A percentile compares a stretch with the other conserved stretches of the same genome.
Evolutionary conservation across 2,113 vertebrate genomes (phyloP).

Genomic region (Stegostoma tigrinum): DNA sequence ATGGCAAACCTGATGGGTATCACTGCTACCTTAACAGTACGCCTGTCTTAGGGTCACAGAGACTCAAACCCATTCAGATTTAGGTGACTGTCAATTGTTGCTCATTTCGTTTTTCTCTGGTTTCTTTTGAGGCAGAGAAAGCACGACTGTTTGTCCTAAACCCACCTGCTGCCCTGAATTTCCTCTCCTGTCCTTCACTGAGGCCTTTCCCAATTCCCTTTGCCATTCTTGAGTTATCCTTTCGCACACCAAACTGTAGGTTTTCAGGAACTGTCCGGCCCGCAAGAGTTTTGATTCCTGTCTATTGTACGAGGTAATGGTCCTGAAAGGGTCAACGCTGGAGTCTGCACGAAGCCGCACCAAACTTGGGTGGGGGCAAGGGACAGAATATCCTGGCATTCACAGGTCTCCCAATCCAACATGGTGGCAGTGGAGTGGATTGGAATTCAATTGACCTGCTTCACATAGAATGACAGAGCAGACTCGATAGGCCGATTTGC

Average conservation of each 20-base stretch:
- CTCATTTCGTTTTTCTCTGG: not conserved
- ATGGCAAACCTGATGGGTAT: not conserved
- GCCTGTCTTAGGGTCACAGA: not conserved
- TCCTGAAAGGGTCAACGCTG: no score
- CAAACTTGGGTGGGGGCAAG: no score
- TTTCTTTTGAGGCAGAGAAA: not conserved
- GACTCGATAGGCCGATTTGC: no score
- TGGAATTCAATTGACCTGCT: no score
- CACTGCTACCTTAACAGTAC: no score
- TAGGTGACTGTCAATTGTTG: not conserved
- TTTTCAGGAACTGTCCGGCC: not conserved
- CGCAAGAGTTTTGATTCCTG: not conserved
- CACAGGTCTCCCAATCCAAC: no score
- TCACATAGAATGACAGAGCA: no score
- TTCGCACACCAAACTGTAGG: not conserved
- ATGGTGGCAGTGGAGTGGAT: no score
- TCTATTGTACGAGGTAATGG: no score
- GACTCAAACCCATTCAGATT: not conserved
- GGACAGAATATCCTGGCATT: no score
- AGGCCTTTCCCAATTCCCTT: not conserved
- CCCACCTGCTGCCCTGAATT: not conserved
- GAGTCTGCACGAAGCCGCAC: no score
- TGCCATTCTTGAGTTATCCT: not conserved
- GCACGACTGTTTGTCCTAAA: not conserved
- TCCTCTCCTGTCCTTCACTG: not conserved